These are phyloP conservation scores for Yasuhikotakia modesta DNA, from an alignment of 2,797 vertebrate genomes.

Conservation along the genomic window DNA sequence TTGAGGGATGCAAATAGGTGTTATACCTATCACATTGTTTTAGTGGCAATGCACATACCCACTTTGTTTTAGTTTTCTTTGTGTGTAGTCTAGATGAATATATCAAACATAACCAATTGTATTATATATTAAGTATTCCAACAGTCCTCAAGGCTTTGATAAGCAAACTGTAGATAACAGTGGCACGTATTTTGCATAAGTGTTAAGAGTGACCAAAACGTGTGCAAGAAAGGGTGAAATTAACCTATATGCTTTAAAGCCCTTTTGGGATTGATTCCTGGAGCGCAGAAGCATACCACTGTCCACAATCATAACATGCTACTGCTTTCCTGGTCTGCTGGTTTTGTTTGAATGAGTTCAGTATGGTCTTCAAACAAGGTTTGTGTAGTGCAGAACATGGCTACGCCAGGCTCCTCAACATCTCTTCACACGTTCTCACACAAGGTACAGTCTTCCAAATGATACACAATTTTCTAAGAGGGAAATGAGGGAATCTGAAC, in stretches of 20 bases:
- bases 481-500: background rate
- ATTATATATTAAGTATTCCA: background rate
- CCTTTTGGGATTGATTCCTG: constrained; percentile 68
- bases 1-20: background rate
- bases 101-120: background rate
- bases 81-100: background rate
- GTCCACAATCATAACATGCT: constrained; percentile 73
- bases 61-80: too few species aligned
- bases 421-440: constrained; percentile 47
- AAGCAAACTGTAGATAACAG: constrained; percentile 23
- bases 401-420: constrained; percentile 62
- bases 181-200: constrained; percentile 52
- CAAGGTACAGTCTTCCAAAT: constrained; percentile 64
- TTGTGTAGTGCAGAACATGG: constrained; percentile 57
- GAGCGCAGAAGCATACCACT: constrained; percentile 64
- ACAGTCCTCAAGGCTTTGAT: too few species aligned
- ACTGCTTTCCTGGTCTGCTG: constrained; percentile 65
- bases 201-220: constrained; percentile 51
- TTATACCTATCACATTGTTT: background rate
- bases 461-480: constrained; percentile 57
- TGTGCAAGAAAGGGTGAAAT: constrained; percentile 46
- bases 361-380: constrained; percentile 63
- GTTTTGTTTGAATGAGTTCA: constrained; percentile 73
- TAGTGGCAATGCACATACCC: too few species aligned
- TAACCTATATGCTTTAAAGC: constrained; percentile 64